phyloP scores from a whole-genome alignment of 2,113 vertebrate genomes.

The Cheirogaleus medius region DNA sequence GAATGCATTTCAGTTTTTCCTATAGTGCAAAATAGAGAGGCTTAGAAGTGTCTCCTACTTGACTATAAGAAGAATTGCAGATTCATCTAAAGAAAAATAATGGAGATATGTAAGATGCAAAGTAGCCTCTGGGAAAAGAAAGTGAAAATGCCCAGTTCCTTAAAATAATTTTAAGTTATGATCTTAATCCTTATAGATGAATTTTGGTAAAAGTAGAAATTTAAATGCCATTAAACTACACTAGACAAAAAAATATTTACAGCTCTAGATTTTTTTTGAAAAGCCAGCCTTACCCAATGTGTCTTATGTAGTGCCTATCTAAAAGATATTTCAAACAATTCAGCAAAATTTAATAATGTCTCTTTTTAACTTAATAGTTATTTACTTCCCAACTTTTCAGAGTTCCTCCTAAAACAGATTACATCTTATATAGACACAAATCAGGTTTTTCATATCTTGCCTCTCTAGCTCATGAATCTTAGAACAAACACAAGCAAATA shows the following conservation, averaged over 20 bases:
- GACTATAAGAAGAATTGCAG: slow-evolving; percentile 60
- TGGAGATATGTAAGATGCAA: not conserved
- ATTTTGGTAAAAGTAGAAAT: slow-evolving; percentile 59
- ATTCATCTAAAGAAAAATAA: slow-evolving; percentile 64
- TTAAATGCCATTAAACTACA: not conserved
- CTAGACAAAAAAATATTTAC: not conserved
- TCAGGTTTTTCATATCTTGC: not conserved
- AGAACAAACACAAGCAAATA: slow-evolving; percentile 22
- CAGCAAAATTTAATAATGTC: not conserved
- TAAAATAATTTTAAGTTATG: slow-evolving; percentile 31
- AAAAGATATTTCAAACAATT: not conserved
- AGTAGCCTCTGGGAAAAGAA: not conserved
- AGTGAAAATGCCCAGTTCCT: slow-evolving; percentile 46
- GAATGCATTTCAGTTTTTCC: slow-evolving; percentile 31
- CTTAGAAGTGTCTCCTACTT: slow-evolving; percentile 30
- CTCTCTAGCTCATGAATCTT: not conserved
- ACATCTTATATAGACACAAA: not conserved
- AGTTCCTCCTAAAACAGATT: not conserved
- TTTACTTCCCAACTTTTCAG: slow-evolving; percentile 1
- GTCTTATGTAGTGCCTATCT: not conserved
- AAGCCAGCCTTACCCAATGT: not conserved
- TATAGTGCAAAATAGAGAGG: not conserved
- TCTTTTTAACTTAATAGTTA: not conserved
- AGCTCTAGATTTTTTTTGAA: not conserved
- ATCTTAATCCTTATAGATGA: not conserved